Evolutionary conservation across 1,140 invertebrate species (phyloP).

Genomic region (Drosophila albomicans): DNA sequence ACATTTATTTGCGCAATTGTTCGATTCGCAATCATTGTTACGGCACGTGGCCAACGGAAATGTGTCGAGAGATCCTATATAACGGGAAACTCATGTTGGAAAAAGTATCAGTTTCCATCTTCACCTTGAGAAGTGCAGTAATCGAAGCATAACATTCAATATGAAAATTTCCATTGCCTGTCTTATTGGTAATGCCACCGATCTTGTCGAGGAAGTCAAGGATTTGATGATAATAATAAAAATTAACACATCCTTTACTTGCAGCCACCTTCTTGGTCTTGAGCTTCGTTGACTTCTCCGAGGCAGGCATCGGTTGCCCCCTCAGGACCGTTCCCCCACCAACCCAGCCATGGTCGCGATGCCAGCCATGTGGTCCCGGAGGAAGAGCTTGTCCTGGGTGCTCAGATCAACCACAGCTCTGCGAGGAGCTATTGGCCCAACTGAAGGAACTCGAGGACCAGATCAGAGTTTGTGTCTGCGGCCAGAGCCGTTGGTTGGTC

Average conservation of each 20-base stretch:
- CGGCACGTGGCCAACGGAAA: not conserved
- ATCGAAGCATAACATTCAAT: not conserved
- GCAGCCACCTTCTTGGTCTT: constrained; percentile 27
- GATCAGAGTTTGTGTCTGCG: constrained; percentile 41
- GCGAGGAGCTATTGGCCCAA: not conserved
- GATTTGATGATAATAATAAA: not conserved
- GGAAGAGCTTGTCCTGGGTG: constrained; percentile 28
- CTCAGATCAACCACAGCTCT: not conserved
- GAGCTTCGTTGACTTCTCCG: not conserved
- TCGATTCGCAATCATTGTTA: not conserved
- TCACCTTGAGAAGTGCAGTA: not conserved
- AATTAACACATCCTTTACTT: not conserved
- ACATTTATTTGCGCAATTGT: constrained; percentile 43
- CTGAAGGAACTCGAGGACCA: not conserved
- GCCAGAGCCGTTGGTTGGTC: not conserved
- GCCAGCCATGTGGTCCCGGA: constrained; percentile 32
- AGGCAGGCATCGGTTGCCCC: not conserved
- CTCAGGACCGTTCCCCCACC: not conserved
- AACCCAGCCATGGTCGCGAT: not conserved
- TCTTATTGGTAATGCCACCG: constrained; percentile 25
- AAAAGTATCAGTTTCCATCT: constrained; percentile 1
- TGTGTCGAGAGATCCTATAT: constrained; percentile 9
- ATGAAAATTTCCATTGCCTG: constrained; percentile 10
- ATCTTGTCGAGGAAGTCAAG: not conserved
- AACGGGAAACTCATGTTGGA: not conserved